phyloP scores from a whole-genome alignment of 2,797 vertebrate genomes.

The Echeneis naucrates region DNA sequence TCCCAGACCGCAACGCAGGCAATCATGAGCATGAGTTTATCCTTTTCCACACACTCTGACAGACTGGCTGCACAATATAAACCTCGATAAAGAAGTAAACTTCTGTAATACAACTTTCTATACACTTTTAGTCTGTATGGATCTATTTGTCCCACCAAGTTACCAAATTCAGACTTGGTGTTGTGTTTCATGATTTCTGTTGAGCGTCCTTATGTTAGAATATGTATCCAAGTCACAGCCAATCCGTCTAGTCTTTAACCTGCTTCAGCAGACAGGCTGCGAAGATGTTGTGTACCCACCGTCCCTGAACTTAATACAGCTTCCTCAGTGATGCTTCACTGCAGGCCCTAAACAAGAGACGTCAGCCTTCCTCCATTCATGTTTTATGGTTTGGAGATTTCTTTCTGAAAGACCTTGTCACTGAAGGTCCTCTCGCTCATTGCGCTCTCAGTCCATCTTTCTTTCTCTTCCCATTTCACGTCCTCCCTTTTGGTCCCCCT shows the following conservation, averaged over 20 bases:
- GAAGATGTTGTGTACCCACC: constrained; percentile 30
- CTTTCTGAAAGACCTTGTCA: constrained; percentile 25
- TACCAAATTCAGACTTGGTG: background rate
- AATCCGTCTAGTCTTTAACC: constrained; percentile 13
- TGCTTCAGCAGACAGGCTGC: constrained; percentile 26
- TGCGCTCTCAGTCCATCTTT: constrained; percentile 26
- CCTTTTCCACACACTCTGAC: background rate
- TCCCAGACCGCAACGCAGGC: no score
- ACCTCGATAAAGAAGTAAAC: background rate
- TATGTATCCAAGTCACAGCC: constrained; percentile 7
- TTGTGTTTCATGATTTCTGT: background rate
- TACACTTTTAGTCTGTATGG: background rate
- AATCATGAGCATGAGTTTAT: background rate
- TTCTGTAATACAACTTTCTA: background rate
- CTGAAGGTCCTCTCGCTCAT: constrained; percentile 10
- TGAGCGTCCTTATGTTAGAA: background rate
- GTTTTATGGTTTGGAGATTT: constrained; percentile 26
- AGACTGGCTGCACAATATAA: background rate
- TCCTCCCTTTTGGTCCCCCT: constrained; percentile 18
- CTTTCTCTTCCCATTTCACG: constrained; percentile 33
- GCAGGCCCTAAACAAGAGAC: constrained; percentile 56
- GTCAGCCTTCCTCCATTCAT: constrained; percentile 47
- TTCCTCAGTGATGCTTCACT: constrained; percentile 54
- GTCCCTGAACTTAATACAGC: constrained; percentile 23
- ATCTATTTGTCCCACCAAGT: background rate